Percentiles rank a stretch among this genome's conserved stretches.
phyloP scores from a whole-genome alignment of 1,140 invertebrate genomes.

The Ganaspis sp. region DNA sequence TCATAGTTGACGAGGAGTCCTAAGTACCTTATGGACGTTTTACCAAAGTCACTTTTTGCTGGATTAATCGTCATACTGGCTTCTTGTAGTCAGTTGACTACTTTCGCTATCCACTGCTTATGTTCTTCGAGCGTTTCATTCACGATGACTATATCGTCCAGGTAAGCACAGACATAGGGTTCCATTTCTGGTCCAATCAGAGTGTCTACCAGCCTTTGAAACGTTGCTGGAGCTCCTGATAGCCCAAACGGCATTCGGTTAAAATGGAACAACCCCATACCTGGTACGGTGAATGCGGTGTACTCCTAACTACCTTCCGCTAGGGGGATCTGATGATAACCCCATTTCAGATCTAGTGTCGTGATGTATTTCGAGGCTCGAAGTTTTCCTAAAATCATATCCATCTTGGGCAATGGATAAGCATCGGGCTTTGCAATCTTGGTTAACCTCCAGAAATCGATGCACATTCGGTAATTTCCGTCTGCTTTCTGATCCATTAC shows the following conservation, averaged over 20 bases:
- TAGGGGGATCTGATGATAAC: background rate
- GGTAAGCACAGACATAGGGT: slow-evolving; percentile 48
- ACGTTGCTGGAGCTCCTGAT: background rate
- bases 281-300: slow-evolving; percentile 23
- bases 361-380: background rate
- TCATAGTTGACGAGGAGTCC: background rate
- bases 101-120: background rate
- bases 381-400: background rate
- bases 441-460: background rate
- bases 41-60: background rate
- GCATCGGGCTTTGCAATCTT: background rate
- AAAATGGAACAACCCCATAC: slow-evolving; percentile 12
- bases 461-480: slow-evolving; percentile 16
- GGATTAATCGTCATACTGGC: background rate
- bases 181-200: slow-evolving; percentile 53
- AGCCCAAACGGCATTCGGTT: slow-evolving; percentile 1
- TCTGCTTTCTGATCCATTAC: slow-evolving; percentile 8
- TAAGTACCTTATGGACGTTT: background rate
- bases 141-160: slow-evolving; percentile 65
- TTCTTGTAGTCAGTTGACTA: background rate
- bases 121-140: slow-evolving; percentile 49
- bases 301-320: background rate
- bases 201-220: slow-evolving; percentile 54
- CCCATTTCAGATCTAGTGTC: background rate
- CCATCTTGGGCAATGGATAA: background rate